phyloP scores from a whole-genome alignment of 2,888 invertebrate genomes.

The Biston stratarius region DNA sequence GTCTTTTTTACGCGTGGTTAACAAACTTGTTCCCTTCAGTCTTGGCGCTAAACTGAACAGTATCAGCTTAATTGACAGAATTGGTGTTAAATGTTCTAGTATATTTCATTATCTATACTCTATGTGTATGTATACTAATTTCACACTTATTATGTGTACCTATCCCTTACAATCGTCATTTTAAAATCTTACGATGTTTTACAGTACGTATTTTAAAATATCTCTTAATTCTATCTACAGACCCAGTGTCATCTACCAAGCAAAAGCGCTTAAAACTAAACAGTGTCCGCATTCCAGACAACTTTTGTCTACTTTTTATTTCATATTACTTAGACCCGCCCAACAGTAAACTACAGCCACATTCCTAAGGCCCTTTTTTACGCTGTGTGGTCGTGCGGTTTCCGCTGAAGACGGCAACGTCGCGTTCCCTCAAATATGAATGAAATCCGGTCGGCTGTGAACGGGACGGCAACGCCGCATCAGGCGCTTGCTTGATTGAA shows the following conservation, averaged over 20 bases:
- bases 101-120: not conserved
- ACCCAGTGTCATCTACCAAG: conserved; percentile 9
- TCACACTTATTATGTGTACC: not conserved
- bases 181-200: not conserved
- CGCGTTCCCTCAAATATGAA: conserved; percentile 83
- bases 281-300: conserved; percentile 77
- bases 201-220: not conserved
- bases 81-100: not conserved
- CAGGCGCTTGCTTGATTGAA: conserved; percentile 84
- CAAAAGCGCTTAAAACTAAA: conserved; percentile 45
- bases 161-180: not conserved
- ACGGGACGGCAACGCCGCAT: conserved; percentile 82
- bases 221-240: conserved; percentile 10
- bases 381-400: conserved; percentile 84
- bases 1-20: conserved; percentile 40
- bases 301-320: conserved; percentile 75
- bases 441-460: conserved; percentile 83
- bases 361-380: conserved; percentile 85
- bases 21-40: not conserved
- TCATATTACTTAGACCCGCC: conserved; percentile 78
- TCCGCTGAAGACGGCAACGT: conserved; percentile 85
- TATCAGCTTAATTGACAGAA: not conserved
- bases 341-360: conserved; percentile 82
- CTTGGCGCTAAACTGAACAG: not conserved
- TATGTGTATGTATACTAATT: no score